phyloP scores from a whole-genome alignment of 2,113 vertebrate genomes.

The Apteryx owenii region DNA sequence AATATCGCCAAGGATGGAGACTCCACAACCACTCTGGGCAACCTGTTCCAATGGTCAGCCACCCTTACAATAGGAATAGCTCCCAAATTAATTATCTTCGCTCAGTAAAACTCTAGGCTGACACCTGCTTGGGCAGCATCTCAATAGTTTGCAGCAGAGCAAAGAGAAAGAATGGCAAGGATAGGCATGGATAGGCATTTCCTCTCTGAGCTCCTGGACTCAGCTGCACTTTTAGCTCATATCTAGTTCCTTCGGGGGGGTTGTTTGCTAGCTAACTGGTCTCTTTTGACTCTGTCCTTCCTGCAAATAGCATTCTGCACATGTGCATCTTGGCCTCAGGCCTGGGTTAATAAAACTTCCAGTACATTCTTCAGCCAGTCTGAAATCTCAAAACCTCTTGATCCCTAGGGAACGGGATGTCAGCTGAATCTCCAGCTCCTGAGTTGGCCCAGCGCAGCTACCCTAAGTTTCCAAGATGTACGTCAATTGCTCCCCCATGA shows the following conservation, averaged over 20 bases:
- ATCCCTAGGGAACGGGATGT: too few species aligned
- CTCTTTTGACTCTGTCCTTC: too few species aligned
- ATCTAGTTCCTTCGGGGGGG: not conserved
- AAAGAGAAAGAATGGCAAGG: not conserved
- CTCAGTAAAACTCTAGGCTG: not conserved
- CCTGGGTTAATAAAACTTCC: not conserved
- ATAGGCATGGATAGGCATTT: not conserved
- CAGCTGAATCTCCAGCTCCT: not conserved
- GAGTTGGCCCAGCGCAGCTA: not conserved
- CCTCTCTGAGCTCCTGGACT: not conserved
- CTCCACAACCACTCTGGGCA: not conserved
- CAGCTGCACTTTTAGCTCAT: not conserved
- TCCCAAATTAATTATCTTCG: not conserved
- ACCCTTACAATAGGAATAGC: not conserved
- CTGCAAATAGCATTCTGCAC: too few species aligned
- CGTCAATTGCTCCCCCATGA: accelerated
- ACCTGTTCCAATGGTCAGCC: not conserved
- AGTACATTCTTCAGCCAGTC: not conserved
- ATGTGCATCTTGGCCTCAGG: too few species aligned
- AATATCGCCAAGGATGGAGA: not conserved
- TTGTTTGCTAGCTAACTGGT: too few species aligned
- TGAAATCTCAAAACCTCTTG: not conserved
- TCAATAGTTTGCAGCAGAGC: not conserved
- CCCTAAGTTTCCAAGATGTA: not conserved
- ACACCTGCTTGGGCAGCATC: not conserved